These are phyloP conservation scores for Oryzias sinensis DNA, from an alignment of 2,797 vertebrate species.

Conservation along the genomic window DNA sequence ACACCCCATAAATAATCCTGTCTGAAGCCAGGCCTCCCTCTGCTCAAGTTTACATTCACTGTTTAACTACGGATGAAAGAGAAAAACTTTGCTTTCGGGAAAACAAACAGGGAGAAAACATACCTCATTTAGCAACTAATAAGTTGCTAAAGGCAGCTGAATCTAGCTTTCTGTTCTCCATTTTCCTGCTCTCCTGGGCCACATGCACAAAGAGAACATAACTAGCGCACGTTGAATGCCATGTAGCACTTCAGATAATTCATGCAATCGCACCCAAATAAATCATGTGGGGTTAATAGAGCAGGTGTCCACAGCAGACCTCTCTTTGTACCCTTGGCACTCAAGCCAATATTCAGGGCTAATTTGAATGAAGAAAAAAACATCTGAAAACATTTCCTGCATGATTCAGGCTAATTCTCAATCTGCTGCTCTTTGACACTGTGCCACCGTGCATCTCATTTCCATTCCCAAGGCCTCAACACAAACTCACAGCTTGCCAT, in stretches of 20 bases:
- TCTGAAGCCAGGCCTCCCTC: conserved; percentile 49
- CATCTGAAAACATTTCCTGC: conserved; percentile 75
- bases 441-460: conserved; percentile 72
- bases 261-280: conserved; percentile 53
- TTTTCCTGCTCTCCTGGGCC: conserved; percentile 26
- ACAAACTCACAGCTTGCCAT: conserved; percentile 51
- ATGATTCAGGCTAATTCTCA: conserved; percentile 76
- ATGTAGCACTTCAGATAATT: conserved; percentile 37
- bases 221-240: conserved; percentile 24
- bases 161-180: conserved; percentile 30
- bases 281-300: conserved; percentile 72
- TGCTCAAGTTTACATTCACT: conserved; percentile 39
- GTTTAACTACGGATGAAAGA: conserved; percentile 41
- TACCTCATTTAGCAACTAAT: conserved; percentile 29
- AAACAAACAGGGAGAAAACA: conserved; percentile 44
- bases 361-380: conserved; percentile 69
- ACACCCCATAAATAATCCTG: conserved; percentile 65
- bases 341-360: conserved; percentile 53
- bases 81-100: conserved; percentile 46
- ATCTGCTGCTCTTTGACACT: conserved; percentile 77
- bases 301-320: conserved; percentile 73
- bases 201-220: conserved; percentile 23
- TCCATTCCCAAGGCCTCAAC: conserved; percentile 54
- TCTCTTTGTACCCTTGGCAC: conserved; percentile 49
- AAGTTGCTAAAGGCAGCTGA: conserved; percentile 26